Base-by-base conservation (phyloP, 1,140 invertebrate genomes). In the Batillaria attramentaria region DNA sequence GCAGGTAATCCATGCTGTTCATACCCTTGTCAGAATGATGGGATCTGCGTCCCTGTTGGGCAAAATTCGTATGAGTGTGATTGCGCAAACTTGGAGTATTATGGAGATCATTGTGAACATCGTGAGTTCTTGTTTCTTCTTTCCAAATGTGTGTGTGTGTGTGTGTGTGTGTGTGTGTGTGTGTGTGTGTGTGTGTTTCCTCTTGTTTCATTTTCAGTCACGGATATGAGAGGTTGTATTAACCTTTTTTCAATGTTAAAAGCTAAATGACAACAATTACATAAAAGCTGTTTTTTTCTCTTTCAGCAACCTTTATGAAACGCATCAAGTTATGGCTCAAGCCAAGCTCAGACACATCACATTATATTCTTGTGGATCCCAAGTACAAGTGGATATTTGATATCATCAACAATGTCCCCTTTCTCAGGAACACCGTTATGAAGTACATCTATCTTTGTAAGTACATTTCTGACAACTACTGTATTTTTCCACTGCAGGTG, bases 11-110 rank as follows among this genome's bases (percentile, higher is more conserved):
- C 87, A 2, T 91, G 90, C 77, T 91, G 90, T 70, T 88, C 88
- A 28, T 90, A 84, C 78, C 90, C 90, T 5, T 91, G 90, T 81
- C 83, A 89, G 73, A 89, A 91, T 77, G 72, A 83, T 31, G 90
- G 90, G 16, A 79, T 91, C 16, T 91, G 90, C 66, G 66, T 89
- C 69, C 86, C 86, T 1, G 78, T 81, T 28, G 85, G 85, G 13
- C 80, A 80, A 46, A 83, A 84, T 62, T 79, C 81, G 3, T 91
- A 88, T 79, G 84, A 80, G 3, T 91, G 90, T 78, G 90, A 91
- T 80, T 91, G 90, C 81, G 83, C 85, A 13, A 79, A 78, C 41
- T 81, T 86, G 4, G 87, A 84, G 1, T 89, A 85, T 78, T 89
- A 90, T 81, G 90, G 90, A 10, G 65, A 78, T 42, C 41, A 86